Percentiles rank a stretch among this genome's conserved stretches.
Conservation (phyloP, 1,140 invertebrate species). For the Aphelinus certus region DNA sequence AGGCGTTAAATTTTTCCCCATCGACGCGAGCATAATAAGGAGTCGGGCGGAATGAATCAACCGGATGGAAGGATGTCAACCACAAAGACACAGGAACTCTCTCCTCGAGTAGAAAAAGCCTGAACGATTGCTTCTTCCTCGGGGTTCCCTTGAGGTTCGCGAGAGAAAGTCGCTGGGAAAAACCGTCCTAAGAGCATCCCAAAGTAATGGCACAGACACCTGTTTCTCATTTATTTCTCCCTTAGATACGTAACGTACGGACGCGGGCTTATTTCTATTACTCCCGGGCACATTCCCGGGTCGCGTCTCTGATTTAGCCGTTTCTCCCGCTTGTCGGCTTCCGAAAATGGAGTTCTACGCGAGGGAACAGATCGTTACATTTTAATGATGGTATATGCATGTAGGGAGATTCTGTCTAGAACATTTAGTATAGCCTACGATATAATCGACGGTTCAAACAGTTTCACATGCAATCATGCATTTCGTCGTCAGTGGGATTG, state of each 20-base stretch:
- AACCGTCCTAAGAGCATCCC: slow-evolving; percentile 29
- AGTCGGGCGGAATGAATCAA: neutral
- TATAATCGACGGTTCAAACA: too few species aligned
- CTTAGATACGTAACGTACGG: neutral
- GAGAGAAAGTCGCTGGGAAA: slow-evolving; percentile 4
- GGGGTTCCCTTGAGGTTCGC: neutral
- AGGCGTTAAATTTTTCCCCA: too few species aligned
- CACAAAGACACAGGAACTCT: slow-evolving; percentile 36
- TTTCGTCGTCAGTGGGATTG: too few species aligned
- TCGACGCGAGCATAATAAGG: neutral
- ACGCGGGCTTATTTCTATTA: slow-evolving; percentile 31
- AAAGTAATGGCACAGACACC: slow-evolving; percentile 40
- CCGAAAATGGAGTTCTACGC: too few species aligned
- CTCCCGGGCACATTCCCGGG: neutral
- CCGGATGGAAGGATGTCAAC: slow-evolving; percentile 21
- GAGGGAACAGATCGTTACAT: too few species aligned
- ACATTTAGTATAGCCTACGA: too few species aligned
- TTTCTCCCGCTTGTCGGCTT: too few species aligned
- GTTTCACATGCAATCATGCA: too few species aligned
- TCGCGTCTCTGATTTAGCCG: too few species aligned
- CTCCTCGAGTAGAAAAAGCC: slow-evolving; percentile 9
- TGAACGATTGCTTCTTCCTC: slow-evolving; percentile 31
- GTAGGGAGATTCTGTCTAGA: too few species aligned
- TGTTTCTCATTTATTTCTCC: slow-evolving; percentile 42
- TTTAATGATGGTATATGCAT: too few species aligned